phyloP scores from a whole-genome alignment of 2,888 invertebrate species.

The Trachelus tabidus region DNA sequence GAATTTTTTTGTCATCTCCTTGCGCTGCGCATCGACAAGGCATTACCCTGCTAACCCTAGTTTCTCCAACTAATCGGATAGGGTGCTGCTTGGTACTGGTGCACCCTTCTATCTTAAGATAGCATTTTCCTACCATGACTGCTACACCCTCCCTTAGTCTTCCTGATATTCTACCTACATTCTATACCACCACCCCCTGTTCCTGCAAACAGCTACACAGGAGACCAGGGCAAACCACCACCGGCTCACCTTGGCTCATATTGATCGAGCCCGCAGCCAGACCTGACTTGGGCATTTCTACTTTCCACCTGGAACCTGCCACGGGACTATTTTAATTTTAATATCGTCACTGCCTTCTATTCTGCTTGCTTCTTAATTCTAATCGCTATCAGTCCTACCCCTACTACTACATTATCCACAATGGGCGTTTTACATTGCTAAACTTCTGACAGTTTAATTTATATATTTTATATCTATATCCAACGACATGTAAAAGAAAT shows the following conservation, averaged over 20 bases:
- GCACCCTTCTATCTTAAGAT: neutral
- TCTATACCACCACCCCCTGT: neutral
- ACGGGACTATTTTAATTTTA: neutral
- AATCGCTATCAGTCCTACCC: neutral
- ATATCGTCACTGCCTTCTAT: neutral
- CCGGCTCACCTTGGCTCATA: neutral
- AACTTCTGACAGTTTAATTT: neutral
- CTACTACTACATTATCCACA: neutral
- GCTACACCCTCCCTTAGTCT: neutral
- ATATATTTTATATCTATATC: neutral
- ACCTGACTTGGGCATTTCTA: neutral
- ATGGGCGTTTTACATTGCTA: neutral
- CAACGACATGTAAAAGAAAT: neutral
- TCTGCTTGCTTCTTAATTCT: neutral
- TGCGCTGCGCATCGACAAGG: too few species aligned
- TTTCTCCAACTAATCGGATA: too few species aligned
- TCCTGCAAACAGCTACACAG: neutral
- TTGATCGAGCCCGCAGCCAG: neutral
- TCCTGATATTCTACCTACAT: neutral
- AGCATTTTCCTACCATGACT: neutral
- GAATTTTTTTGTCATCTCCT: too few species aligned
- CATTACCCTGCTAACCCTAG: too few species aligned
- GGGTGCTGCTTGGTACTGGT: neutral
- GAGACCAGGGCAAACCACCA: neutral
- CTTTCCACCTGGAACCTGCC: neutral